Percentiles rank a stretch among this genome's conserved stretches.
Evolutionary conservation across 2,888 invertebrate species (phyloP).

Genomic region (Phengaris alcon): DNA sequence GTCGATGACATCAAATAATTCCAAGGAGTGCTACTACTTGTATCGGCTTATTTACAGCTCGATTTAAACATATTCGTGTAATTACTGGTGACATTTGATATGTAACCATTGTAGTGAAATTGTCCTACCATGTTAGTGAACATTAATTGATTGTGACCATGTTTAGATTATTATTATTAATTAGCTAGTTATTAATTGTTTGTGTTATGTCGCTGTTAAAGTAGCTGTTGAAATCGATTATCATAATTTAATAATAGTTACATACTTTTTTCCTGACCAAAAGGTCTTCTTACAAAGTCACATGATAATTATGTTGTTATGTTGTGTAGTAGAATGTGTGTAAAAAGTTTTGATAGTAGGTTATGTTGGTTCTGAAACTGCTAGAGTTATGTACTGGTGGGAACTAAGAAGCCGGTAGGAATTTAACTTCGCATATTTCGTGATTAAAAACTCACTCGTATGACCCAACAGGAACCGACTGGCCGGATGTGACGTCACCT

Average conservation of each 20-base stretch:
- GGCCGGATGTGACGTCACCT: constrained; percentile 1
- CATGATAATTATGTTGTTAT: too few species aligned
- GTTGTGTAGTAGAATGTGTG: too few species aligned
- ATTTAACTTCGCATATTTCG: too few species aligned
- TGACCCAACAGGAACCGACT: too few species aligned
- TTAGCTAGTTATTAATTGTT: constrained; percentile 11
- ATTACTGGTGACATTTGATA: constrained; percentile 21
- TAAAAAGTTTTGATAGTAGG: too few species aligned
- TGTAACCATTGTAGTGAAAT: neutral
- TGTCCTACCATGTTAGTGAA: neutral
- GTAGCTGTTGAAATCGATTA: neutral
- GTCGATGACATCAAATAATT: constrained; percentile 3
- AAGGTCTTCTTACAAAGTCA: neutral
- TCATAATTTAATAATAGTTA: neutral
- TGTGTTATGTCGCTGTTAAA: neutral
- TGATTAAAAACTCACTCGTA: too few species aligned
- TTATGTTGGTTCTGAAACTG: too few species aligned
- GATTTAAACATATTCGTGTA: constrained; percentile 17
- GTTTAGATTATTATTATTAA: constrained; percentile 21
- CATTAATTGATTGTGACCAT: constrained; percentile 16
- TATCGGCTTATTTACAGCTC: constrained; percentile 17
- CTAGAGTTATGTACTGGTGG: too few species aligned
- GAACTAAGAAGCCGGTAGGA: too few species aligned
- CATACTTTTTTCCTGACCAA: neutral
- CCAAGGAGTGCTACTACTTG: constrained; percentile 26